Percentiles rank a stretch among this genome's conserved stretches.
Evolutionary conservation across 2,797 vertebrate species (phyloP).

Genomic region (Scolopax rusticola): DNA sequence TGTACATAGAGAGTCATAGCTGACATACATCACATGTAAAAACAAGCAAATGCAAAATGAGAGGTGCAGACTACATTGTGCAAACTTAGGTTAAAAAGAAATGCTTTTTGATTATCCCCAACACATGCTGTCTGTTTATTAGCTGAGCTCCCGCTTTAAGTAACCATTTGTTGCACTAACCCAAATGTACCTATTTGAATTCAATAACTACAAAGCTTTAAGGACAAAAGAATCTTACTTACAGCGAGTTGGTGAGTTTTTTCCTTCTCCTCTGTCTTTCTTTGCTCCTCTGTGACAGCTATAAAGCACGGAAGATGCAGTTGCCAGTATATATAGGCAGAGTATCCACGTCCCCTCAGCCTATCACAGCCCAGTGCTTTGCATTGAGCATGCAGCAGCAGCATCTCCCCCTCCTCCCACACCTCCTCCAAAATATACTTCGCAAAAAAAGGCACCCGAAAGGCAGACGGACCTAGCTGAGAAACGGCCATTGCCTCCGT

Average conservation of each 20-base stretch:
- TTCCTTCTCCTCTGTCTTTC: slow-evolving; percentile 1
- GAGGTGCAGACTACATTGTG: background rate
- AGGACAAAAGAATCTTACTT: slow-evolving; percentile 72
- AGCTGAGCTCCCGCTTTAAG: background rate
- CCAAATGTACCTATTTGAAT: background rate
- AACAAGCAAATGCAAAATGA: background rate
- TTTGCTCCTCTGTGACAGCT: slow-evolving; percentile 71
- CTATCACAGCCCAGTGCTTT: slow-evolving; percentile 78
- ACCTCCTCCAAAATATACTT: background rate
- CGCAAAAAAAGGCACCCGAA: background rate
- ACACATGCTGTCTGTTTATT: background rate
- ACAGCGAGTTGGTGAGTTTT: slow-evolving; percentile 55
- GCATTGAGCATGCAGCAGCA: slow-evolving; percentile 60
- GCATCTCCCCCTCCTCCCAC: slow-evolving; percentile 49
- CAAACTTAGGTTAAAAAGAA: background rate
- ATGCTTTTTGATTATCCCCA: background rate
- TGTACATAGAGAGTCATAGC: background rate
- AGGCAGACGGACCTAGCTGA: background rate
- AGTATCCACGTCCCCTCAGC: slow-evolving; percentile 70
- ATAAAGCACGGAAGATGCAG: slow-evolving; percentile 63
- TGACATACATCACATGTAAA: background rate
- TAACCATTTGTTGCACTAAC: background rate
- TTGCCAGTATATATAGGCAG: slow-evolving; percentile 75
- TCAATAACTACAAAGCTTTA: background rate
- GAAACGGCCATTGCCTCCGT: background rate